phyloP scores from a whole-genome alignment of 1,140 invertebrate genomes.

The Drosophila asahinai region DNA sequence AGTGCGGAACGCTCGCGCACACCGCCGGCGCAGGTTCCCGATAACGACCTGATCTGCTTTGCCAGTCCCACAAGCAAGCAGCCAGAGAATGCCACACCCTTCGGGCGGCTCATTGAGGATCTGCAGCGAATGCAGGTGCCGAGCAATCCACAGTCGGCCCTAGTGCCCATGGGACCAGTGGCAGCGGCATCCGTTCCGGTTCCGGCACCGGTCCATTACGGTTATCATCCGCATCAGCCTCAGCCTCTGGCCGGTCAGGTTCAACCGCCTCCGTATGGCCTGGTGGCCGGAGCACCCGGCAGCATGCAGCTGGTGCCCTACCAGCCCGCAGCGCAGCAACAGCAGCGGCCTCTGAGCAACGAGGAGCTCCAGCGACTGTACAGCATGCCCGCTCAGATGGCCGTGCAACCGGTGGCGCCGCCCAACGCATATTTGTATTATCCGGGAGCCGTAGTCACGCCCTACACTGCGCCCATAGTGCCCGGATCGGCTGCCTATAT shows the following conservation, averaged over 20 bases:
- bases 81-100: slow-evolving; percentile 82
- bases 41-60: slow-evolving; percentile 90
- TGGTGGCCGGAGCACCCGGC: slow-evolving; percentile 23
- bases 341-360: slow-evolving; percentile 69
- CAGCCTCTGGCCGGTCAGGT: slow-evolving; percentile 16
- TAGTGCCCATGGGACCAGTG: slow-evolving; percentile 73
- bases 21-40: slow-evolving; percentile 85
- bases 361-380: slow-evolving; percentile 80
- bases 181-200: slow-evolving; percentile 54
- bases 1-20: slow-evolving; percentile 83
- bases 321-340: slow-evolving; percentile 58
- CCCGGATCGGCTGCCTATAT: slow-evolving; percentile 72
- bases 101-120: slow-evolving; percentile 87
- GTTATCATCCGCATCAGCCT: slow-evolving; percentile 16
- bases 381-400: slow-evolving; percentile 73
- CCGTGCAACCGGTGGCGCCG: slow-evolving; percentile 56
- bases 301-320: slow-evolving; percentile 78
- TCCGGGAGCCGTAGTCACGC: slow-evolving; percentile 35
- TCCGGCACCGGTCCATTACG: slow-evolving; percentile 35
- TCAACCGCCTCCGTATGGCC: slow-evolving; percentile 47
- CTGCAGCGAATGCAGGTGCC: slow-evolving; percentile 85
- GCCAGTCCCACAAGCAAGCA: slow-evolving; percentile 88
- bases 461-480: slow-evolving; percentile 65
- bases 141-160: slow-evolving; percentile 63
- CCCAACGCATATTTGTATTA: slow-evolving; percentile 62